Evolutionary conservation across 2,113 vertebrate genomes (phyloP).

Genomic region (Trogon surrucura): DNA sequence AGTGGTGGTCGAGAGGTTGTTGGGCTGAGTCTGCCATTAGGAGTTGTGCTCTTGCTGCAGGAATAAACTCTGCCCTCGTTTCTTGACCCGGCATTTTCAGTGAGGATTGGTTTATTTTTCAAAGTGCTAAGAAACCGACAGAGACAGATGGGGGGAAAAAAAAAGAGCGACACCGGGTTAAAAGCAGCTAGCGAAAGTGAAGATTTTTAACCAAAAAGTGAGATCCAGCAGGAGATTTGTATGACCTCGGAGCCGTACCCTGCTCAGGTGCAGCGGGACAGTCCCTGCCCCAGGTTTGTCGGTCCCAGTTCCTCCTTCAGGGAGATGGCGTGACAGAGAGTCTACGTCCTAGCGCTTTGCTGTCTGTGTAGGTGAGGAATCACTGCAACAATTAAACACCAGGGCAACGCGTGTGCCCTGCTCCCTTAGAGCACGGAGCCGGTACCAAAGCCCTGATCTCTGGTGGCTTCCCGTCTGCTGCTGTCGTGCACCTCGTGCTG

Average conservation of each 20-base stretch:
- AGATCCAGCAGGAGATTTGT: background rate
- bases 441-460: background rate
- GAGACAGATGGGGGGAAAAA: background rate
- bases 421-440: background rate
- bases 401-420: fast-evolving
- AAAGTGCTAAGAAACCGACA: background rate
- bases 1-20: fast-evolving
- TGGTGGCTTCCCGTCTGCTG: background rate
- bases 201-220: too few relatives aligned
- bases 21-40: background rate
- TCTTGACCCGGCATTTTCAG: background rate
- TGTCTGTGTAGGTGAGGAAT: fast-evolving
- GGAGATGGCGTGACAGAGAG: background rate
- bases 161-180: background rate
- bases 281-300: background rate
- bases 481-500: background rate
- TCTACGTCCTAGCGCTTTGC: background rate
- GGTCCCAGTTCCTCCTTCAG: background rate
- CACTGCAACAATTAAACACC: fast-evolving
- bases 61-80: background rate
- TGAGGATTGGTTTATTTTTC: background rate
- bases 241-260: background rate
- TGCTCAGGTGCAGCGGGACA: background rate
- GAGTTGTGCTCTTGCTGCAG: background rate
- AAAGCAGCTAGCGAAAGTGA: background rate